Conservation (phyloP, 2,113 vertebrate species). For the Forbesichthys agassizii region DNA sequence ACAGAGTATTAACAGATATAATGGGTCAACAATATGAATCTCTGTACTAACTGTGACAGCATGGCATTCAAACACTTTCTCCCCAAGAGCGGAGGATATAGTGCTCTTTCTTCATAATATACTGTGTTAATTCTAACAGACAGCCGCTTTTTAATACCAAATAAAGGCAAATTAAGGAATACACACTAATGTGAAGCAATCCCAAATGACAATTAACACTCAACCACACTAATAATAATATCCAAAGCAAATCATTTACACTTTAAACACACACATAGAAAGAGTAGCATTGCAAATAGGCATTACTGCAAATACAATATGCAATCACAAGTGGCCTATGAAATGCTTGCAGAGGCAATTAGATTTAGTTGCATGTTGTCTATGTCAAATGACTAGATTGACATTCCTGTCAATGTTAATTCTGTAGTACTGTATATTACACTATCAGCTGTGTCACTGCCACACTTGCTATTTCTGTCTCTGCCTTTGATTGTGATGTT, state of each 20-base stretch:
- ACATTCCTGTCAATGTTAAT: slow-evolving; percentile 84
- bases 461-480: slow-evolving; percentile 75
- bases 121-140: background rate
- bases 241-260: too few species aligned
- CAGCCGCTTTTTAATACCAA: slow-evolving; percentile 55
- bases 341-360: slow-evolving; percentile 21
- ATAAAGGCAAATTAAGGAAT: slow-evolving; percentile 6
- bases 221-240: too few species aligned
- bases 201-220: too few species aligned
- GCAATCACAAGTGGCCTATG: too few species aligned
- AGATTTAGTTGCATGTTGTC: slow-evolving; percentile 54
- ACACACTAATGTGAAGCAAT: too few species aligned
- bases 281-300: too few species aligned
- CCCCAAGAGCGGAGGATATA: background rate
- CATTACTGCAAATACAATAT: too few species aligned
- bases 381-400: slow-evolving; percentile 77
- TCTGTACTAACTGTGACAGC: background rate
- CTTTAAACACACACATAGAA: too few species aligned
- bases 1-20: too few species aligned
- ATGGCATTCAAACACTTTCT: background rate
- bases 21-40: background rate
- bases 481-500: slow-evolving; percentile 88
- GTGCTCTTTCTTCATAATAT: background rate
- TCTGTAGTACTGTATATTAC: slow-evolving; percentile 82
- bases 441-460: slow-evolving; percentile 94